A percentile compares a stretch with the other conserved stretches of the same genome.
phyloP scores from a whole-genome alignment of 2,113 vertebrate species.

The Paedocypris sp. region DNA sequence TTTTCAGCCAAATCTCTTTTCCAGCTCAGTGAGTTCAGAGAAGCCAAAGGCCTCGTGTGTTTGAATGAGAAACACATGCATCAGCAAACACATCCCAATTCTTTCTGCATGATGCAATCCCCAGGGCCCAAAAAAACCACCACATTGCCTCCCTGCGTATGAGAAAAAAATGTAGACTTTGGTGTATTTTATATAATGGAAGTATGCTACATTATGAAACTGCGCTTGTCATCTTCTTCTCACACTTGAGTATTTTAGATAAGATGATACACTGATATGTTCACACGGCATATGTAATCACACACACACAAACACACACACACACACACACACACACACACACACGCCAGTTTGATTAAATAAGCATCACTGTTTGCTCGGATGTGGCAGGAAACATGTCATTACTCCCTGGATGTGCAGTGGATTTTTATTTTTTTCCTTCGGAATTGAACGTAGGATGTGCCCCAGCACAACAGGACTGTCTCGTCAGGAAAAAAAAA shows the following conservation, averaged over 20 bases:
- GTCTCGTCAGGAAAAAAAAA: conserved; percentile 42
- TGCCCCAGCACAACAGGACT: conserved; percentile 30
- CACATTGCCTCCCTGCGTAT: not conserved
- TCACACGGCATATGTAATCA: not conserved
- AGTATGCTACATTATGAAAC: too few relatives aligned
- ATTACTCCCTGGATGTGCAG: conserved; percentile 31
- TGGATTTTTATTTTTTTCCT: conserved; percentile 1
- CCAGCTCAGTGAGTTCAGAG: not conserved
- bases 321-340: not conserved
- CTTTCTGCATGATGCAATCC: conserved; percentile 1
- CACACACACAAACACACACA: not conserved
- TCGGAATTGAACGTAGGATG: not conserved
- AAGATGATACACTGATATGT: not conserved
- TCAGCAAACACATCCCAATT: conserved; percentile 15
- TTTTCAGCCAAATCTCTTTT: conserved; percentile 6
- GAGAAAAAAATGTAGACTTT: too few relatives aligned
- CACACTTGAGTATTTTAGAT: not conserved
- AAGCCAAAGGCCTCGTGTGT: not conserved
- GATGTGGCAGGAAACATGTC: conserved; percentile 33
- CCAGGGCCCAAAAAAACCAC: not conserved
- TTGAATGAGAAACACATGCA: conserved; percentile 4
- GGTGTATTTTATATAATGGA: too few relatives aligned
- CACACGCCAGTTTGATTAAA: conserved; percentile 33
- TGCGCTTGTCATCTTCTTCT: too few relatives aligned
- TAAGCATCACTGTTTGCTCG: conserved; percentile 15